Evolutionary conservation across 2,797 vertebrate genomes (phyloP).

Genomic region (Microctenopoma steveboyesi): DNA sequence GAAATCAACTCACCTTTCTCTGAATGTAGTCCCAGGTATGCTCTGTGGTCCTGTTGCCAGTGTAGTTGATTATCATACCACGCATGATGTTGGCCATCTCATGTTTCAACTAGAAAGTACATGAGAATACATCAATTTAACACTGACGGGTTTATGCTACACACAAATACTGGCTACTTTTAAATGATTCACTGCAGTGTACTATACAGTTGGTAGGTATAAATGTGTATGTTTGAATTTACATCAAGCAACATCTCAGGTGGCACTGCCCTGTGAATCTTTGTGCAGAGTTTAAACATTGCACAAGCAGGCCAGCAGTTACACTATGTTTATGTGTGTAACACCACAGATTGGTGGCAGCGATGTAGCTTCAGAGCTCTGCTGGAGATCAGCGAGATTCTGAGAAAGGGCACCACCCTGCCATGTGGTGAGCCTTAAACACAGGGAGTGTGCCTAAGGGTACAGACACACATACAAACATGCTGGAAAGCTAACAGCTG

Average conservation of each 20-base stretch:
- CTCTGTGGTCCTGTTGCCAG: constrained; percentile 80
- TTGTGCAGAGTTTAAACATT: constrained; percentile 22
- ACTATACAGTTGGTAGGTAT: no score
- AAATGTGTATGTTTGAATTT: not conserved
- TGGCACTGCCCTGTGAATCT: constrained; percentile 22
- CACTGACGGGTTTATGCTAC: not conserved
- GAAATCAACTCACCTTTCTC: constrained; percentile 81
- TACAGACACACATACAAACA: constrained; percentile 22
- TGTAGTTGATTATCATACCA: constrained; percentile 84
- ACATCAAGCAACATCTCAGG: constrained; percentile 4
- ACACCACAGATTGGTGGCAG: constrained; percentile 47
- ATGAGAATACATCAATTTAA: not conserved
- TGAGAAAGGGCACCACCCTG: constrained; percentile 74
- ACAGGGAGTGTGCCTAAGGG: constrained; percentile 63
- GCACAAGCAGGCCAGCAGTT: constrained; percentile 25
- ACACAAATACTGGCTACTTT: not conserved
- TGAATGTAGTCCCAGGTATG: constrained; percentile 94
- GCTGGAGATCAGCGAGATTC: constrained; percentile 54
- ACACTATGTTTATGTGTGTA: constrained; percentile 51
- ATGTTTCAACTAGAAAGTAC: constrained; percentile 82
- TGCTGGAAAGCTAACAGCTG: constrained; percentile 22
- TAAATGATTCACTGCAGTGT: not conserved
- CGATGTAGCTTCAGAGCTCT: constrained; percentile 50
- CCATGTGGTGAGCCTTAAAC: constrained; percentile 77
- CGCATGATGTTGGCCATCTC: constrained; percentile 86